Evolutionary conservation across 2,113 vertebrate species (phyloP).

Genomic region (Dromaius novaehollandiae): DNA sequence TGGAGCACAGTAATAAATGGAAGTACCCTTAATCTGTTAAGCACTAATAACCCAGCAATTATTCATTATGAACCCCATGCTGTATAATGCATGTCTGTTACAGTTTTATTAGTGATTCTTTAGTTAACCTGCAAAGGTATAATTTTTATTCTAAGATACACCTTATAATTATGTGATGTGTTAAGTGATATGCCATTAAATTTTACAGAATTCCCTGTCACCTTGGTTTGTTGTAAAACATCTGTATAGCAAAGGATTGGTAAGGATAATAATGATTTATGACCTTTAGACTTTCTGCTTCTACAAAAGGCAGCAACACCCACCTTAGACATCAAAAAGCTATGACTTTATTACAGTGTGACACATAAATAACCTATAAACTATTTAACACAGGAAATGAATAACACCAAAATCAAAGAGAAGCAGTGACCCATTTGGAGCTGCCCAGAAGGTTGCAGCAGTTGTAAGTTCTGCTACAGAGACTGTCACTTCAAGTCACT

Average conservation of each 20-base stretch:
- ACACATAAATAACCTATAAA: background rate
- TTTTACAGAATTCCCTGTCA: background rate
- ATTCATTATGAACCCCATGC: constrained; percentile 76
- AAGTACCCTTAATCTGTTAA: constrained; percentile 82
- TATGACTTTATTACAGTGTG: background rate
- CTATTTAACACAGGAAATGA: background rate
- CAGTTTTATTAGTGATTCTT: constrained; percentile 63
- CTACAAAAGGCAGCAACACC: background rate
- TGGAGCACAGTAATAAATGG: constrained; percentile 80
- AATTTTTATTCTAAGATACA: constrained; percentile 46
- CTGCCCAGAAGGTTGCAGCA: background rate
- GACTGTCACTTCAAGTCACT: background rate
- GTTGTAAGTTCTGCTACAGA: background rate
- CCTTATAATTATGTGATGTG: constrained; percentile 10
- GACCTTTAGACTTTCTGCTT: background rate
- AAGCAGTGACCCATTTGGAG: background rate
- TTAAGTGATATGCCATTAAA: constrained; percentile 29
- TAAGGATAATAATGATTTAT: background rate
- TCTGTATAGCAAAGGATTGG: background rate
- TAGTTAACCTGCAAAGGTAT: constrained; percentile 49
- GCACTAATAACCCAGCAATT: constrained; percentile 80
- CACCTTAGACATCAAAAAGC: constrained; percentile 11
- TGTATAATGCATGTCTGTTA: constrained; percentile 64
- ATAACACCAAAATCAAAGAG: background rate
- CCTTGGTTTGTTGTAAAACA: constrained; percentile 17